Evolutionary conservation across 2,797 vertebrate species (phyloP).

Genomic region (Alca torda): DNA sequence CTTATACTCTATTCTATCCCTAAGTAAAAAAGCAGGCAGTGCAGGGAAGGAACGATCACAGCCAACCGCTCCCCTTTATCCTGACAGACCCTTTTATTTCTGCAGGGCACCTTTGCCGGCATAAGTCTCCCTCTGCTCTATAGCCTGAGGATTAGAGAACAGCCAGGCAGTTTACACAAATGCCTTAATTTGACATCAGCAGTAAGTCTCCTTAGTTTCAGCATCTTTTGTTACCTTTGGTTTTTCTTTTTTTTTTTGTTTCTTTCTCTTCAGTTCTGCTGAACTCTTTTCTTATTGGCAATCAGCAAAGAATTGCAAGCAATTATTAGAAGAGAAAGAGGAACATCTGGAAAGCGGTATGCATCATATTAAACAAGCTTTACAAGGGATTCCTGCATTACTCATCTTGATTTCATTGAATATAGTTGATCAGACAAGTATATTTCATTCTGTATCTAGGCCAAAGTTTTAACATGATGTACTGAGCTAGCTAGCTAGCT

Average conservation of each 20-base stretch:
- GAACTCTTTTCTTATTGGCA: background rate
- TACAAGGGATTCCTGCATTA: background rate
- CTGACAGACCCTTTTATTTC: background rate
- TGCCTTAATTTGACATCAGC: background rate
- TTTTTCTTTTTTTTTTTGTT: background rate
- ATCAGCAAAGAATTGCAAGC: background rate
- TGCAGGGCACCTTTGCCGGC: background rate
- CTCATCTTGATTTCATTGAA: background rate
- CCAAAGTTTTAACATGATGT: slow-evolving; percentile 37
- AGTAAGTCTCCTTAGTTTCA: background rate
- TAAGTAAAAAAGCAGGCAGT: background rate
- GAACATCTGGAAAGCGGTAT: background rate
- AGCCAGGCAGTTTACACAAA: background rate
- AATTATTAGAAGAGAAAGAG: background rate
- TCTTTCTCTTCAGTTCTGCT: background rate
- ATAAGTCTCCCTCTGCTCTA: background rate
- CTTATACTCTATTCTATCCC: background rate
- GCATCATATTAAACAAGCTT: background rate
- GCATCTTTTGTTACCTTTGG: background rate
- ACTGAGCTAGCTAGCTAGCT: background rate
- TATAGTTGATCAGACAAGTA: background rate
- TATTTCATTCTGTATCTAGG: slow-evolving; percentile 37
- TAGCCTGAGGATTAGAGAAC: background rate
- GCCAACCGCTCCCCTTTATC: background rate
- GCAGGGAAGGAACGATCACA: background rate